Evolutionary conservation across 1,140 invertebrate genomes (phyloP), one percentile per base, ranked within the genome.

Genomic region (Zaprionus nigranus): DNA sequence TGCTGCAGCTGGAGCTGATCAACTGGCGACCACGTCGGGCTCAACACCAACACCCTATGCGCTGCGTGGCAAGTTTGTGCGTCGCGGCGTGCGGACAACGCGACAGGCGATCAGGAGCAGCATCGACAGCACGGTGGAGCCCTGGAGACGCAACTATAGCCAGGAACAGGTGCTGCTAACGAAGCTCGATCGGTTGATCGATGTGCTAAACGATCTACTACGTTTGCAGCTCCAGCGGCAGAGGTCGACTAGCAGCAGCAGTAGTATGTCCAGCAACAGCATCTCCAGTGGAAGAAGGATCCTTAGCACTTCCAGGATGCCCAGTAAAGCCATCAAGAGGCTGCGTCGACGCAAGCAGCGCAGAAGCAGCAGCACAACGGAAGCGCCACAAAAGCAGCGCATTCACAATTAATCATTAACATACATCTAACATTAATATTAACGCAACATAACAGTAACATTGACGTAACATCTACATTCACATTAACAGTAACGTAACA

Each of bases 11-110:
- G 30, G 9, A 34, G 30, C 9, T 34, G 51, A 26, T 24, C 4
- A 53, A 13, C 24, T 28, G 9, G 36, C 30, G 1, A 38, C 20
- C 12, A 68, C 66, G 7, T 66, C 72, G 12, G 40, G 6, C 17
- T 46, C 40, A 1, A 76, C 82, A 13, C 66, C 63, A 7, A 61
- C 77, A 5, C 85, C 90, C 0, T 91, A 91, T 61, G 90, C 90
- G 5, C 17, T 91, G 66, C 68, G 90, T 26, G 90, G 90, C 0
- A 91, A 91, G 38, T 90, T 91, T 38, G 53, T 90, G 57, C 66
- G 78, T 0, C 60, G 83, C 5, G 82, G 82, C 71, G 28, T 71
- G 54, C 65, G 85, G 0, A 60, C 72, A 7, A 71, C 85, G 2
- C 81, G 85, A 0, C 85, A 88, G n/a, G 72, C 66, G 9, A 72